phyloP scores from a whole-genome alignment of 1,140 invertebrate genomes.

The Euglossa dilemma region DNA sequence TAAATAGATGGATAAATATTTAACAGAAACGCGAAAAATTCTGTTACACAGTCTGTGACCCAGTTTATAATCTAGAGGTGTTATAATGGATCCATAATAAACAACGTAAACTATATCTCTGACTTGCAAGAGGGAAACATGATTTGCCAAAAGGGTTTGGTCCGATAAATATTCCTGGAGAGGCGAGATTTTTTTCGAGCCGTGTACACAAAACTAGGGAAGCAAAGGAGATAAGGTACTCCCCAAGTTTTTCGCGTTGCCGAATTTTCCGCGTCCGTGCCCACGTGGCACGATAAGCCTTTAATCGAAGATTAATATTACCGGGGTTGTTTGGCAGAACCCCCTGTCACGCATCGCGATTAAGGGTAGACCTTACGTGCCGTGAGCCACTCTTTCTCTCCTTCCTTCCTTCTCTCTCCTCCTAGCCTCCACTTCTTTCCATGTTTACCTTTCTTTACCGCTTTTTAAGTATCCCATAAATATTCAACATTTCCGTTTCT shows the following conservation, averaged over 20 bases:
- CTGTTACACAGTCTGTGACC: too few relatives aligned
- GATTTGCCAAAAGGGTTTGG: too few relatives aligned
- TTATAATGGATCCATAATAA: too few relatives aligned
- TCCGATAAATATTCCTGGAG: neutral
- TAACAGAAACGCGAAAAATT: too few relatives aligned
- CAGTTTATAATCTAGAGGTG: too few relatives aligned
- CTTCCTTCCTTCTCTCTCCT: constrained; percentile 10
- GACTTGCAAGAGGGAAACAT: too few relatives aligned
- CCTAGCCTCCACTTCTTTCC: neutral
- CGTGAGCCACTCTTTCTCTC: constrained; percentile 35
- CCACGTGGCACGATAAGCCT: constrained; percentile 64
- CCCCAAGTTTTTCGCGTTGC: constrained; percentile 63
- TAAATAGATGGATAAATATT: too few relatives aligned
- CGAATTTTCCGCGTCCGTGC: constrained; percentile 65
- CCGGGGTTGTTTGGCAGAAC: constrained; percentile 51
- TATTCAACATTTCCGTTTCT: neutral
- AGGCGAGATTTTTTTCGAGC: neutral
- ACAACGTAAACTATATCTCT: too few relatives aligned
- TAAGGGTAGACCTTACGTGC: constrained; percentile 64
- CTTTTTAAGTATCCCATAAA: neutral
- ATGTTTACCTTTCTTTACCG: neutral
- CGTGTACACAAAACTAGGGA: neutral
- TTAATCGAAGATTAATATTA: constrained; percentile 76
- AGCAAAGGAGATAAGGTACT: constrained; percentile 56
- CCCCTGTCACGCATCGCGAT: constrained; percentile 69